phyloP scores from a whole-genome alignment of 2,888 invertebrate genomes.

The Pristionchus mayeri region DNA sequence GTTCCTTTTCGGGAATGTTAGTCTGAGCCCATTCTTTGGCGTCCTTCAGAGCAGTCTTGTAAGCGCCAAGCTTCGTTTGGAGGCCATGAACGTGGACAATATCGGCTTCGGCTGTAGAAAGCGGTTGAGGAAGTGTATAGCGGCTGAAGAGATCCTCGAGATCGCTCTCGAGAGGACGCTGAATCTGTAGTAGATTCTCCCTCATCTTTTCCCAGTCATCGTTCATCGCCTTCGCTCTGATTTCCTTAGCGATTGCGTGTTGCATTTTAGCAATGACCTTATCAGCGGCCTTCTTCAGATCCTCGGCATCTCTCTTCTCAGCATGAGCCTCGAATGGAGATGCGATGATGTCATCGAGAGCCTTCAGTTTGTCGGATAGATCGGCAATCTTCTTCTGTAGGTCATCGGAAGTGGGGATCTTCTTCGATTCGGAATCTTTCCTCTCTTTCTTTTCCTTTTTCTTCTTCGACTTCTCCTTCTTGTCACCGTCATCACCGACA shows the following conservation, averaged over 20 bases:
- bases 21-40: background rate
- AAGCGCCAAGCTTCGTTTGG: background rate
- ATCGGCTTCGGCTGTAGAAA: background rate
- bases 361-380: background rate
- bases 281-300: constrained; percentile 55
- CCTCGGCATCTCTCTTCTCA: constrained; percentile 22
- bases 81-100: background rate
- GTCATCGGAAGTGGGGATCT: constrained; percentile 51
- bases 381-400: constrained; percentile 44
- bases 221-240: background rate
- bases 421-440: constrained; percentile 50
- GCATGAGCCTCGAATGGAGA: background rate
- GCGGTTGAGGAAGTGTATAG: constrained; percentile 9
- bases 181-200: background rate
- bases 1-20: constrained; percentile 14
- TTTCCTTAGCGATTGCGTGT: background rate
- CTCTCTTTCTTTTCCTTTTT: constrained; percentile 50
- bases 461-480: constrained; percentile 53
- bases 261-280: constrained; percentile 50
- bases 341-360: background rate
- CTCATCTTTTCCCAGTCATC: constrained; percentile 29
- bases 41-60: background rate
- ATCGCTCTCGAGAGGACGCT: background rate
- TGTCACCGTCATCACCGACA: constrained; percentile 51
- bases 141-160: constrained; percentile 1